Evolutionary conservation across 2,888 invertebrate genomes (phyloP), one percentile per base, ranked within the genome.

Genomic region (Drosophila demipolita): DNA sequence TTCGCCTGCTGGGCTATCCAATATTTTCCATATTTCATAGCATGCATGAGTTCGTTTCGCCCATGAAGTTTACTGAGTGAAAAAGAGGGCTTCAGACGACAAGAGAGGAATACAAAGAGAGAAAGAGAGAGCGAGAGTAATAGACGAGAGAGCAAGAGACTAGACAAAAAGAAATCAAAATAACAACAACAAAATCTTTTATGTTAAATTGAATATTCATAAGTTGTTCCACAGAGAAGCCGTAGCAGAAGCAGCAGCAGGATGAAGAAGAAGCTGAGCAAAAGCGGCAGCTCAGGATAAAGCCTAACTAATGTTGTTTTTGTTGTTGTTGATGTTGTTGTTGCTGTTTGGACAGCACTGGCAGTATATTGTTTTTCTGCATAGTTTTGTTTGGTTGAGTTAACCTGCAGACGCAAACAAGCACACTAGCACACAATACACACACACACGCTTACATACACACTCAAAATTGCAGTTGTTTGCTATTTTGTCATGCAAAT

Each of bases 401-500:
- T 85, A 84, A 79, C 87, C 85, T 87, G 85, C 82, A 78, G 84
- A 79, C 74, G 72, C 73, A 64, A 53, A 70, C 68, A 62, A 59
- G 49, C 55, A 62, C 49, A 61, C 50, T 33, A 53, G 33, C 50
- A 58, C 50, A 54, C 50, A 35, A 26, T 49, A 9, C 48, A 48
- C 20, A 61, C 61, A 52, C 59, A 23, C 55, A 64, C 58, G 38
- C 58, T 54, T 42, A 4, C 40, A 40, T 9, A 40, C 7, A 3
- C 32, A 57, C 66, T 66, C 65, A 73, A 73, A 80, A 87, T 77
- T 83, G 80, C 64, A 77, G 85, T 84, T 89, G 89, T 87, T 87
- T 87, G 87, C 89, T 89, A 87, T 87, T 87, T 89, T 87, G 87
- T 89, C 87, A 87, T 87, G 87, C 87, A 87, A 87, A 87, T 87